Percentiles rank a stretch among this genome's conserved stretches.
These are phyloP conservation scores for Invenusta paracnida DNA, from an alignment of 2,888 invertebrate genomes.

Conservation along the genomic window DNA sequence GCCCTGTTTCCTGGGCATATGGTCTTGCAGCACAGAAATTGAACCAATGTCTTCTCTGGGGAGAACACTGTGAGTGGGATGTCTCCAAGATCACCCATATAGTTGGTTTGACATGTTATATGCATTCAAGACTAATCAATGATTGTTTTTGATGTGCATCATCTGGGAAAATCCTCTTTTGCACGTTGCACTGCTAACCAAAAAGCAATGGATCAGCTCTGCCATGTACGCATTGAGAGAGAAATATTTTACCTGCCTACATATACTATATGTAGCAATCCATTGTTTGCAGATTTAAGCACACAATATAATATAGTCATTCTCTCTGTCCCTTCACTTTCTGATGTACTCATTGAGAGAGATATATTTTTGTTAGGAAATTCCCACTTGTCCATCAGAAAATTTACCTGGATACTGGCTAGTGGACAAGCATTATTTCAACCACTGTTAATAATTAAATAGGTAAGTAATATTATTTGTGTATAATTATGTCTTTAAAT, in stretches of 20 bases:
- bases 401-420: background rate
- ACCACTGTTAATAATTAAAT: too few relatives aligned
- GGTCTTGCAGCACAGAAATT: background rate
- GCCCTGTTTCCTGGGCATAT: background rate
- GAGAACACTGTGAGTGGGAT: background rate
- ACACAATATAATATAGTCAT: background rate
- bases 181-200: background rate
- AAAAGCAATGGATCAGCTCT: background rate
- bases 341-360: constrained; percentile 4
- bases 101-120: background rate
- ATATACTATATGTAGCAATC: background rate
- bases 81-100: background rate
- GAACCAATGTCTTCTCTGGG: background rate
- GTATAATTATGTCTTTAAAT: too few relatives aligned
- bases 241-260: background rate
- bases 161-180: background rate
- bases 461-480: too few relatives aligned
- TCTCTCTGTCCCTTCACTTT: background rate
- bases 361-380: background rate
- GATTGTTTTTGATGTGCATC: background rate
- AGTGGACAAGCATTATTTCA: background rate
- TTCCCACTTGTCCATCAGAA: background rate
- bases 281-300: background rate
- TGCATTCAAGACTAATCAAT: background rate
- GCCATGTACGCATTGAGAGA: background rate